Evolutionary conservation across 2,888 invertebrate species (phyloP).

Genomic region (Dysmachus trigonus): DNA sequence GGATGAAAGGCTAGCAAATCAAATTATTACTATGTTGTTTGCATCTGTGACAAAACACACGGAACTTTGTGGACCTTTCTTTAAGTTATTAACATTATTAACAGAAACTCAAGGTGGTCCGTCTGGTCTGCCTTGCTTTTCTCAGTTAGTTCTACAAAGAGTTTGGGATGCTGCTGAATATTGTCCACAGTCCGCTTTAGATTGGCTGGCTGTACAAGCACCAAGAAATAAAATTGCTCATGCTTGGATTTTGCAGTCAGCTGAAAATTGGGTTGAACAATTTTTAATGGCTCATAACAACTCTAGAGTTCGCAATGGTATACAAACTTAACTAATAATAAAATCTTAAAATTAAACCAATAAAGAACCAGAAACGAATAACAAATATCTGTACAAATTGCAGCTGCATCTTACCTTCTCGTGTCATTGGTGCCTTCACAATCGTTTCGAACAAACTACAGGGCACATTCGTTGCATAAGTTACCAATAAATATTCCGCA

Average conservation of each 20-base stretch:
- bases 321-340: constrained; percentile 43
- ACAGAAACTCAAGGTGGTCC: constrained; percentile 83
- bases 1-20: constrained; percentile 88
- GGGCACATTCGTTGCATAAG: constrained; percentile 67
- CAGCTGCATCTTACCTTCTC: constrained; percentile 86
- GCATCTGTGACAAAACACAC: constrained; percentile 90
- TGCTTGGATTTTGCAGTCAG: constrained; percentile 90
- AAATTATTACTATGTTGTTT: constrained; percentile 90
- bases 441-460: constrained; percentile 88
- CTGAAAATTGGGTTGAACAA: constrained; percentile 90
- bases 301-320: constrained; percentile 84
- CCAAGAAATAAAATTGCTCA: constrained; percentile 90
- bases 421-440: constrained; percentile 91
- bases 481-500: constrained; percentile 57
- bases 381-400: constrained; percentile 45
- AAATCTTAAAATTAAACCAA: neutral
- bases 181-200: constrained; percentile 90
- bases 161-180: constrained; percentile 92
- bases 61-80: constrained; percentile 90
- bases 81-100: constrained; percentile 86
- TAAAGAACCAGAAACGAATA: neutral
- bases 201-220: constrained; percentile 87
- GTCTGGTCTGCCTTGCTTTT: constrained; percentile 88
- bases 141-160: constrained; percentile 84
- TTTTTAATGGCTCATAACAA: constrained; percentile 86